Base-by-base conservation (phyloP, 2,888 invertebrate genomes). In the Leucophora obtusa region DNA sequence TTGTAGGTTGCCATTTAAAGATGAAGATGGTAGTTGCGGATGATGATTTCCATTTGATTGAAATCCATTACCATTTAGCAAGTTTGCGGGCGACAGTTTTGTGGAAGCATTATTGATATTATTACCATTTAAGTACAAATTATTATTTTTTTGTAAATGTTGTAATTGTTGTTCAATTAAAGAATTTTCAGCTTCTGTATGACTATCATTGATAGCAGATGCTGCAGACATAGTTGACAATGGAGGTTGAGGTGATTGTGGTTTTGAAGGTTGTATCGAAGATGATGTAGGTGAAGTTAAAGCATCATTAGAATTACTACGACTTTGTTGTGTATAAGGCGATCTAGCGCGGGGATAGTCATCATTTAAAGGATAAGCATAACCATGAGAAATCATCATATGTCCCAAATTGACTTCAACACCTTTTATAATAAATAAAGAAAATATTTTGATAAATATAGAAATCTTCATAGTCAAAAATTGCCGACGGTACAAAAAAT, bases 371-470 rank as follows among this genome's bases (percentile, higher is more conserved):
- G 88, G 86, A 63, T 87, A 54, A 1, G 90, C 90, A 74, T 87
- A 88, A 7, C 90, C 89, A 58, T 89, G 86, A 10, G 86, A 85
- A 60, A 90, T 87, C 60, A 90, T 77, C 68, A 88, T 24, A 72
- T 89, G 86, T 0, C 87, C 89, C 76, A 90, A 87, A 81, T 89
- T 89, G 0, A 89, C 56, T 80, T 89, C 89, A 33, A 83, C 80
- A 24, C 89, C 87, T 87, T 33, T 0, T 60, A 65, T 21, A 35
- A 11, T 21, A 43, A n/a, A 24, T 43, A 4, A 35, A 14, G 58
- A 68, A 33, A 53, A 47, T 43, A 15, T 28, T 43, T 15, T 35
- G 17, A 47, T 21, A 21, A 21, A 47, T 47, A 47, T 47, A 35
- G 15, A 50, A 33, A 33, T 1, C n/a, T 15, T 56, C 47, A 47